phyloP scores from a whole-genome alignment of 1,140 invertebrate species.

The Caenorhabditis tropicalis region DNA sequence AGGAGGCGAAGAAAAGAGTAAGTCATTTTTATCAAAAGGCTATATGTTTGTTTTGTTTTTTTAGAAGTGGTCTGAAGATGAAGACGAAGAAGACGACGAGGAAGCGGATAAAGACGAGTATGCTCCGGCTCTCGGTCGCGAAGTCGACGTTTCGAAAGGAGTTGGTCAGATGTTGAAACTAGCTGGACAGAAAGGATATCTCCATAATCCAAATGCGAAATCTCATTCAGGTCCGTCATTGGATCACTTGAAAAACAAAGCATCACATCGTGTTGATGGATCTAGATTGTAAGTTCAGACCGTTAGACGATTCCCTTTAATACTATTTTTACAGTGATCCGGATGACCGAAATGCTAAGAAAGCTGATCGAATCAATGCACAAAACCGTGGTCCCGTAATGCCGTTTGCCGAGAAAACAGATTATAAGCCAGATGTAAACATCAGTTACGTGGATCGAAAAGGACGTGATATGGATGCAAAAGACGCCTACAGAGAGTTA shows the following conservation, averaged over 20 bases:
- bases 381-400: conserved; percentile 82
- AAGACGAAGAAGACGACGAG: conserved; percentile 51
- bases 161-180: conserved; percentile 88
- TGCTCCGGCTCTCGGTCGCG: conserved; percentile 81
- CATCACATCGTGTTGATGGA: conserved; percentile 27
- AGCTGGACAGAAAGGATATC: conserved; percentile 90
- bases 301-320: not conserved
- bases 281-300: conserved; percentile 63
- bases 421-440: conserved; percentile 90
- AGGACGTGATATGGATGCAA: conserved; percentile 85
- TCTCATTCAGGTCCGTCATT: conserved; percentile 76
- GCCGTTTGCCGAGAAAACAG: conserved; percentile 91
- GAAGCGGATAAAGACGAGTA: conserved; percentile 64
- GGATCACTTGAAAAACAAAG: conserved; percentile 75
- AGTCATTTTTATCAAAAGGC: not conserved
- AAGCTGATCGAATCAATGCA: conserved; percentile 77
- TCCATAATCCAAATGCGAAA: conserved; percentile 80
- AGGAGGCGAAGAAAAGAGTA: conserved; percentile 43
- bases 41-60: not conserved
- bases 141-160: conserved; percentile 88
- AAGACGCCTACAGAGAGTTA: conserved; percentile 84
- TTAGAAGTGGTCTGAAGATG: conserved; percentile 41
- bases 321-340: conserved; percentile 78
- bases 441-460: conserved; percentile 97
- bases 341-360: conserved; percentile 78